Conservation (phyloP, 2,888 invertebrate genomes). For the Autographa pulchrina region DNA sequence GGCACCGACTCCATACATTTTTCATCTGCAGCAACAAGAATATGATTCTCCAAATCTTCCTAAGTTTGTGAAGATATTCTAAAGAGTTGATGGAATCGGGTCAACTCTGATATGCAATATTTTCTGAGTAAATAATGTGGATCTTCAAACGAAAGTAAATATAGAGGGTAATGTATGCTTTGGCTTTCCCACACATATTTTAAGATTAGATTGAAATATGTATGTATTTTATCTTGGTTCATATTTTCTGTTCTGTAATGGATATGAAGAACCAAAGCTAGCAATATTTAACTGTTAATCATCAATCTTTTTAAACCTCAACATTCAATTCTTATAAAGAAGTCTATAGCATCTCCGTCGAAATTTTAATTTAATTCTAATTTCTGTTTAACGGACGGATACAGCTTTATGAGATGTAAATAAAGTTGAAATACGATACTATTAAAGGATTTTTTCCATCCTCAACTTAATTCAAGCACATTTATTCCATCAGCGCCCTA, state of each 20-base stretch:
- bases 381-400: background rate
- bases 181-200: slow-evolving; percentile 2
- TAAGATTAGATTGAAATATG: slow-evolving; percentile 7
- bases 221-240: background rate
- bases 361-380: background rate
- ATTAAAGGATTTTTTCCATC: background rate
- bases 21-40: slow-evolving; percentile 17
- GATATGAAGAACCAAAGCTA: background rate
- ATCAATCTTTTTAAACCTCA: background rate
- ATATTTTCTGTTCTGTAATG: background rate
- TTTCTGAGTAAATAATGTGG: slow-evolving; percentile 25
- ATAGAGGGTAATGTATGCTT: slow-evolving; percentile 20
- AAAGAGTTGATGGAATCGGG: slow-evolving; percentile 28
- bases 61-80: slow-evolving; percentile 15
- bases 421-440: slow-evolving; percentile 1
- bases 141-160: slow-evolving; percentile 39
- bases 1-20: slow-evolving; percentile 37
- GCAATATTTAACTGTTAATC: background rate
- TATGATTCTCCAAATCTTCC: background rate
- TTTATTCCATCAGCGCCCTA: slow-evolving; percentile 48
- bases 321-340: background rate
- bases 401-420: background rate
- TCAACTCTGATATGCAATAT: slow-evolving; percentile 27
- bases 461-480: slow-evolving; percentile 15
- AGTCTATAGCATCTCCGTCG: background rate